These are phyloP conservation scores for Oreohelix idahoensis DNA, from an alignment of 1,140 invertebrate genomes.

Conservation along the genomic window DNA sequence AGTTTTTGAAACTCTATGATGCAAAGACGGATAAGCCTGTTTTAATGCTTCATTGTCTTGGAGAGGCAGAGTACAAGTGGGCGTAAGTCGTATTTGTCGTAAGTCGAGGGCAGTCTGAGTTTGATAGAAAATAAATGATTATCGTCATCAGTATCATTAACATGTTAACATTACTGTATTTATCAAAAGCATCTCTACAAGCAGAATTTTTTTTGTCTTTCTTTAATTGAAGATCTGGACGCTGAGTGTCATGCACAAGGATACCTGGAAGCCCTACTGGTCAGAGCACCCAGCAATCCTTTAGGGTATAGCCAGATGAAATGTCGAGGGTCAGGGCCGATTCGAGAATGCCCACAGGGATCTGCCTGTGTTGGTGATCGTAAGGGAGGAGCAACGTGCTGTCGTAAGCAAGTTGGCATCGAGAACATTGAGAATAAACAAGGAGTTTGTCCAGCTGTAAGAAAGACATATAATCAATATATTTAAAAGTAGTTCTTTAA, in stretches of 20 bases:
- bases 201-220: no score
- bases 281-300: not conserved
- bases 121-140: no score
- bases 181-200: no score
- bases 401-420: not conserved
- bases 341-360: not conserved
- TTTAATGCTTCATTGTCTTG: no score
- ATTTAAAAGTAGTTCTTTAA: no score
- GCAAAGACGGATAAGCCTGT: no score
- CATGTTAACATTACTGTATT: no score
- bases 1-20: no score
- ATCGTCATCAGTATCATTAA: no score
- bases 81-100: no score
- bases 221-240: not conserved
- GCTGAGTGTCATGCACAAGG: constrained; percentile 1
- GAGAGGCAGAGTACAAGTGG: no score
- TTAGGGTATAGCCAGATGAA: not conserved
- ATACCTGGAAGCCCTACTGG: not conserved
- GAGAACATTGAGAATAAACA: not conserved
- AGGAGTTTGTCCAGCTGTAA: not conserved
- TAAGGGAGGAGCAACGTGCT: not conserved
- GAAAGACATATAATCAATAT: not conserved
- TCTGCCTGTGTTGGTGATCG: not conserved
- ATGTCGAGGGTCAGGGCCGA: not conserved
- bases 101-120: no score